A percentile compares a stretch with the other conserved stretches of the same genome.
phyloP scores from a whole-genome alignment of 1,140 invertebrate genomes.

The Ceratoteleas bidentatus region DNA sequence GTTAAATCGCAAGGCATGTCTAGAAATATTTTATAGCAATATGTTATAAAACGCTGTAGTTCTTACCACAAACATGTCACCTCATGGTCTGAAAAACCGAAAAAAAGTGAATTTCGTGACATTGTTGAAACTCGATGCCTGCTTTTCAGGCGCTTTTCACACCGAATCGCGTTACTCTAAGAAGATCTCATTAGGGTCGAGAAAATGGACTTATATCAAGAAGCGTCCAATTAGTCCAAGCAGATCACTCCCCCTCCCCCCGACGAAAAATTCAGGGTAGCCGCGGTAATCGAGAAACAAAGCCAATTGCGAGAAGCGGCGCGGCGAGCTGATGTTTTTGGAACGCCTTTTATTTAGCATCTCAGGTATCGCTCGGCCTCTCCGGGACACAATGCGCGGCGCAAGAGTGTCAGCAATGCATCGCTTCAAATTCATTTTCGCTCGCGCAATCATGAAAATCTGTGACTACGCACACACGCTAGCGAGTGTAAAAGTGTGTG shows the following conservation, averaged over 20 bases:
- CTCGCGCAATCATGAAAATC: background rate
- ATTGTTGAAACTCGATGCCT: no score
- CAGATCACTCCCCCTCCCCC: background rate
- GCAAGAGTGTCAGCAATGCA: conserved; percentile 23
- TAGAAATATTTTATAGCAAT: no score
- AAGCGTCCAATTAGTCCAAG: background rate
- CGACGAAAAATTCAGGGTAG: conserved; percentile 6
- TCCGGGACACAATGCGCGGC: conserved; percentile 8
- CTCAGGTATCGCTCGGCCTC: conserved; percentile 24
- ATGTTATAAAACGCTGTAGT: no score
- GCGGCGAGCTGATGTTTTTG: conserved; percentile 32
- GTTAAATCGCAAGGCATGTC: no score
- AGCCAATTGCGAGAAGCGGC: conserved; percentile 14
- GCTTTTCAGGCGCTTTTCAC: no score
- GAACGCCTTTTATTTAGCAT: conserved; percentile 40
- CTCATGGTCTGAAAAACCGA: no score
- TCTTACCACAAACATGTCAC: no score
- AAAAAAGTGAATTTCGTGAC: no score
- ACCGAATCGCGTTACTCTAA: background rate
- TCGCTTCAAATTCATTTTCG: conserved; percentile 34
- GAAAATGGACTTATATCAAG: background rate
- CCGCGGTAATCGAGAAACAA: conserved; percentile 15
- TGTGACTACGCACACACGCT: conserved; percentile 1
- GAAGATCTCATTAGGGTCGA: background rate
- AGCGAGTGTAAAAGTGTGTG: no score